Evolutionary conservation across 37 sponge, comb jelly and placozoan species (phyloP).

Genomic region (Geodia barretti): DNA sequence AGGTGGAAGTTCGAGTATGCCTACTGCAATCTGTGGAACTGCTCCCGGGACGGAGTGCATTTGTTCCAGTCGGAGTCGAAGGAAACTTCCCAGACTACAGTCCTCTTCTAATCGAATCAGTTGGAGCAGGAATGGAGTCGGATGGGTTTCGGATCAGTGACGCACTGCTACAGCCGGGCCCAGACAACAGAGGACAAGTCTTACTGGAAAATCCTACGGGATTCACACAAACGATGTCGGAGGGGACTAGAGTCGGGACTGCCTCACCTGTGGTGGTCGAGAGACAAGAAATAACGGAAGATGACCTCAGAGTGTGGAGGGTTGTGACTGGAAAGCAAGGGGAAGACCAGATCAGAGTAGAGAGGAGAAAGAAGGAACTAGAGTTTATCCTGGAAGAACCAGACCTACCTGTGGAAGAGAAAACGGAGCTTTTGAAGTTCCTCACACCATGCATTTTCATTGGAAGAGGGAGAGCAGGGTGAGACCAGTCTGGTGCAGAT

Average conservation of each 20-base stretch:
- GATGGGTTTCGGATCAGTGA: neutral
- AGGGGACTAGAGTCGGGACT: neutral
- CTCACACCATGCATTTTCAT: constrained; percentile 9
- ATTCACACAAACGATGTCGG: neutral
- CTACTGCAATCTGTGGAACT: neutral
- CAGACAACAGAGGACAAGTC: neutral
- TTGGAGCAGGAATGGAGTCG: neutral
- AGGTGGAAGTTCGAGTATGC: neutral
- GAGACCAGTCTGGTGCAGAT: constrained; percentile 40
- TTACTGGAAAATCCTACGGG: neutral
- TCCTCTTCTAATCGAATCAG: neutral
- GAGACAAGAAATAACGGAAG: neutral
- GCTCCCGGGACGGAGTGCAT: neutral
- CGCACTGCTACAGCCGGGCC: neutral
- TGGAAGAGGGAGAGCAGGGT: constrained; percentile 5
- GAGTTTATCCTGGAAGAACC: neutral
- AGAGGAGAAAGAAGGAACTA: neutral
- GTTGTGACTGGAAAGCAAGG: neutral
- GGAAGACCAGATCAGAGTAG: neutral
- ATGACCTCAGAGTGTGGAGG: neutral
- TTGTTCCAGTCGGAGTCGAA: neutral
- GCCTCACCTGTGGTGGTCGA: neutral
- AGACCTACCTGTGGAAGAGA: neutral
- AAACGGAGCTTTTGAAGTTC: neutral
- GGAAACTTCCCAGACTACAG: neutral